These are phyloP conservation scores for Musca vetustissima DNA, from an alignment of 1,140 invertebrate species.

Conservation along the genomic window DNA sequence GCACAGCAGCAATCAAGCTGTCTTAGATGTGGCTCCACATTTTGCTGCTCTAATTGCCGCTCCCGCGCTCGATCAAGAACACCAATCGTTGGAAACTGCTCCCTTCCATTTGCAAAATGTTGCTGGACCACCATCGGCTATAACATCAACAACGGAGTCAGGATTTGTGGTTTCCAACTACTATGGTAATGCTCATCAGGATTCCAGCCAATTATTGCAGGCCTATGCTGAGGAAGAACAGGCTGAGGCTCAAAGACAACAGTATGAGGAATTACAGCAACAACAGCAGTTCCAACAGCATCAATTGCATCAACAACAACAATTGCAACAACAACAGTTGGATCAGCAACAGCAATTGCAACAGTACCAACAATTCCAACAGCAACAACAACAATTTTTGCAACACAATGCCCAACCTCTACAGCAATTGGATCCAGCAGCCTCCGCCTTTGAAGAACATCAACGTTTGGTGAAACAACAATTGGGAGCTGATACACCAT, in stretches of 20 bases:
- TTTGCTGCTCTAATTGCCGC: slow-evolving; percentile 49
- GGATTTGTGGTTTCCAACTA: slow-evolving; percentile 53
- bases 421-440: slow-evolving; percentile 34
- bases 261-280: slow-evolving; percentile 35
- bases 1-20: slow-evolving; percentile 47
- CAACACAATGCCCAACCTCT: slow-evolving; percentile 30
- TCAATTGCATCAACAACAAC: slow-evolving; percentile 21
- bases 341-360: slow-evolving; percentile 32
- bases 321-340: slow-evolving; percentile 31
- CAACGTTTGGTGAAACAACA: slow-evolving; percentile 50
- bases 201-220: slow-evolving; percentile 42
- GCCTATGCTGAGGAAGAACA: slow-evolving; percentile 48
- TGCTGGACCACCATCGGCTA: slow-evolving; percentile 29
- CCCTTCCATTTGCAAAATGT: slow-evolving; percentile 44
- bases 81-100: slow-evolving; percentile 32
- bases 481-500: slow-evolving; percentile 42
- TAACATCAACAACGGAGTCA: slow-evolving; percentile 35
- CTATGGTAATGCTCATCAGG: slow-evolving; percentile 43
- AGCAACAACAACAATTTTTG: slow-evolving; percentile 35
- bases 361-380: slow-evolving; percentile 36
- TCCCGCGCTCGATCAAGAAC: slow-evolving; percentile 40
- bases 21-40: slow-evolving; percentile 43
- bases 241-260: slow-evolving; percentile 38
- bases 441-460: slow-evolving; percentile 47
- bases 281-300: slow-evolving; percentile 37